Evolutionary conservation across 2,888 invertebrate species (phyloP), one percentile per base, ranked within the genome.

Genomic region (Muschampia plurimacula): DNA sequence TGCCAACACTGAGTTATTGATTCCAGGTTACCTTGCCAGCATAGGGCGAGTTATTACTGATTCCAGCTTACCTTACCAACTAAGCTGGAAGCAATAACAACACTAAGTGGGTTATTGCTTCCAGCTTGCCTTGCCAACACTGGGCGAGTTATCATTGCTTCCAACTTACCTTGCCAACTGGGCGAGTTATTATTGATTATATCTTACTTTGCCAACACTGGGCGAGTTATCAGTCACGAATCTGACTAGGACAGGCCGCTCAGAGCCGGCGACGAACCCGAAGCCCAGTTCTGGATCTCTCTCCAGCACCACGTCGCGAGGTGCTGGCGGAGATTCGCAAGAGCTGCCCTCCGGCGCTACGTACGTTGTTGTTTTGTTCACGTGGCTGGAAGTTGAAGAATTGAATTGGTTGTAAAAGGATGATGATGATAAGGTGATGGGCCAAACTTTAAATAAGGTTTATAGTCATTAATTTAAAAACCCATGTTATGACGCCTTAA

Each of bases 211-310:
- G 72, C 97, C 97, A 74, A 97, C 98, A 87, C 98, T 98, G 1
- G 99, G 98, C 12, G 98, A 98, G 83, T 97, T 98, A 92, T 97
- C 97, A 0, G 97, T 97, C 15, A 97, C 97, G 84, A 97, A 97
- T 76, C 99, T 96, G 36, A 99, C 98, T 74, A 98, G 97, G 66
- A 98, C 98, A 0, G 99, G 99, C 81, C 97, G 96, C 89, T 99
- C 98, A 52, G 98, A 98, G 13, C 99, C 98, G 0, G 98, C 98
- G n/a, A 99, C 98, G 89, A 99, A 99, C 2, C 99, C 99, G 87
- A 98, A 99, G 0, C 98, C 98, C 76, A 98, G 95, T 71, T 97
- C 96, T 0, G 97, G 95, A 80, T 97, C 97, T 60, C 98, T 91
- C 78, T 96, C 95, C 77, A 98, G 95, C 77, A 96, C 95, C 73